Evolutionary conservation across 2,113 vertebrate genomes (phyloP).

Genomic region (Irena cyanogastra): DNA sequence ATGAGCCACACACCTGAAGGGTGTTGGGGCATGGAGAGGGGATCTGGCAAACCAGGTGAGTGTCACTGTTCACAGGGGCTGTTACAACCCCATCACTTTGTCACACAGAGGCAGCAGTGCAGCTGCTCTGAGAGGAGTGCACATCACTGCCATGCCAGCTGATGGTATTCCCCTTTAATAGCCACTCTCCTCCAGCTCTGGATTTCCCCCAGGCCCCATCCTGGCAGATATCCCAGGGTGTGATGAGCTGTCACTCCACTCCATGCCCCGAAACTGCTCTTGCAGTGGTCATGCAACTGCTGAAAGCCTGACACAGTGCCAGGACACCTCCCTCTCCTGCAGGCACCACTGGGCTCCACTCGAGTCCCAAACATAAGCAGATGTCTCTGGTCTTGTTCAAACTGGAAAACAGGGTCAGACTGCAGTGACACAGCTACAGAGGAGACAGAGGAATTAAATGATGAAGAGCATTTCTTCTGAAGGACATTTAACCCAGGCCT

Average conservation of each 20-base stretch:
- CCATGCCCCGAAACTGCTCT: not conserved
- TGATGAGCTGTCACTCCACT: not conserved
- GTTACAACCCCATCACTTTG: not conserved
- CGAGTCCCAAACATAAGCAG: not conserved
- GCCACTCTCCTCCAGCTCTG: not conserved
- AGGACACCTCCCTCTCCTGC: not conserved
- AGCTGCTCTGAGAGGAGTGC: not conserved
- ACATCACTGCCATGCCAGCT: not conserved
- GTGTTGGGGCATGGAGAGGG: not conserved
- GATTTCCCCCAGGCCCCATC: not conserved
- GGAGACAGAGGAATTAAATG: not conserved
- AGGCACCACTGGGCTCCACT: not conserved
- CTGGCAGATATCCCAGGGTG: not conserved
- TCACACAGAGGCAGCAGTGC: not conserved
- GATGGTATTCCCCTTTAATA: not conserved
- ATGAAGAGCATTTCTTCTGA: not conserved
- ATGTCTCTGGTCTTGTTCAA: not conserved
- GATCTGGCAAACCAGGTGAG: not conserved
- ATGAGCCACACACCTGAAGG: not conserved
- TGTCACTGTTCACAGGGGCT: not conserved
- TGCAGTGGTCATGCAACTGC: not conserved
- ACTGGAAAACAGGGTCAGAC: not conserved
- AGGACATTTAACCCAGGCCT: rapidly evolving
- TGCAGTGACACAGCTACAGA: not conserved
- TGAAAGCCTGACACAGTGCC: rapidly evolving